Conservation (phyloP, 2,888 invertebrate species). For the Odontocerum albicorne region DNA sequence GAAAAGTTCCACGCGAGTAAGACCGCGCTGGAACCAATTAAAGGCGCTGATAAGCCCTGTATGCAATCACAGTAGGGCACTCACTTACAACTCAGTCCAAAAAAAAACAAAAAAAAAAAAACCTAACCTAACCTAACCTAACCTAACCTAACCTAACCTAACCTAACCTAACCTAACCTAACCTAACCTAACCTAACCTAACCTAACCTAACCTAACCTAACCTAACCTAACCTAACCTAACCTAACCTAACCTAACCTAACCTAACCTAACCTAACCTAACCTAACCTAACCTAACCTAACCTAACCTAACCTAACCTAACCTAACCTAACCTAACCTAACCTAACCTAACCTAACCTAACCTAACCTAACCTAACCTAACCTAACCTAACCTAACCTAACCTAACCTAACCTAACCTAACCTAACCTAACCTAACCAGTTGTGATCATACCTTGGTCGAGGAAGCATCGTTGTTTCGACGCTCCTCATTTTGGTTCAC, state of each 20-base stretch:
- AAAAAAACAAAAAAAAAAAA: slow-evolving; percentile 12
- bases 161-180: slow-evolving; percentile 15
- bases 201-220: slow-evolving; percentile 12
- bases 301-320: slow-evolving; percentile 22
- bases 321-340: slow-evolving; percentile 15
- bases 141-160: slow-evolving; percentile 15
- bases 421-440: slow-evolving; percentile 37
- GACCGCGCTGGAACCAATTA: too few species aligned
- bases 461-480: too few species aligned
- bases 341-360: slow-evolving; percentile 14
- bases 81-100: too few species aligned
- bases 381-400: slow-evolving; percentile 38
- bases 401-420: slow-evolving; percentile 36
- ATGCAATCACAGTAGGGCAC: too few species aligned
- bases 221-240: slow-evolving; percentile 15
- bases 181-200: slow-evolving; percentile 12
- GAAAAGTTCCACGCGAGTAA: too few species aligned
- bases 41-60: too few species aligned
- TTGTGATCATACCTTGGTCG: too few species aligned
- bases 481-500: too few species aligned
- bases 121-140: slow-evolving; percentile 15
- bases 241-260: slow-evolving; percentile 21
- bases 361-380: slow-evolving; percentile 8
- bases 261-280: slow-evolving; percentile 23
- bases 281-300: slow-evolving; percentile 22